These are phyloP conservation scores for Palythoa heliodiscus DNA, from an alignment of 92 coral and sea anemone genomes.

Conservation along the genomic window DNA sequence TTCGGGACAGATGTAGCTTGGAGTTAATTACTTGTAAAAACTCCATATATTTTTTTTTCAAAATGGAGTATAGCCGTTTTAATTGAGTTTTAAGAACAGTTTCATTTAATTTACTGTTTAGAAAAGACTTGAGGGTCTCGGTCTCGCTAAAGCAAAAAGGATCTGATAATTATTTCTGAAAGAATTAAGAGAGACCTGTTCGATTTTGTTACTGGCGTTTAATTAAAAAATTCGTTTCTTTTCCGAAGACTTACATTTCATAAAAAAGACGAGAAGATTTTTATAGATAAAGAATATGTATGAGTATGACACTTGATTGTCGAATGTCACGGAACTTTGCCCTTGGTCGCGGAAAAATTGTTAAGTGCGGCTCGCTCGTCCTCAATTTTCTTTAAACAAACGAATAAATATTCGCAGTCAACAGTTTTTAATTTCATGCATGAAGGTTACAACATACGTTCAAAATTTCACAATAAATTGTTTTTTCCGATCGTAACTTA, in stretches of 20 bases:
- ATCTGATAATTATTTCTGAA: neutral
- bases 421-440: neutral
- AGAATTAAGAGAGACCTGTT: neutral
- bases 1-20: conserved; percentile 5
- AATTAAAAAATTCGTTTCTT: neutral
- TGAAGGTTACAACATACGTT: neutral
- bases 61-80: neutral
- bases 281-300: neutral
- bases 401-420: neutral
- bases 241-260: neutral
- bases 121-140: neutral
- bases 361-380: neutral
- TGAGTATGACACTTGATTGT: neutral
- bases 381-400: neutral
- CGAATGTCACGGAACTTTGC: conserved; percentile 28
- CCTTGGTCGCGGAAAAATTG: neutral
- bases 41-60: neutral
- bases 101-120: too few relatives aligned
- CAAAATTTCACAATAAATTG: neutral
- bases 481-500: neutral
- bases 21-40: neutral
- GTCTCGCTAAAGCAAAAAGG: neutral
- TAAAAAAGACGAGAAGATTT: conserved; percentile 5
- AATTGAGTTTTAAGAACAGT: neutral
- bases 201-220: neutral